Evolutionary conservation across 2,113 vertebrate genomes (phyloP), one percentile per base, ranked within the genome.

Genomic region (Odontophorus gujanensis): DNA sequence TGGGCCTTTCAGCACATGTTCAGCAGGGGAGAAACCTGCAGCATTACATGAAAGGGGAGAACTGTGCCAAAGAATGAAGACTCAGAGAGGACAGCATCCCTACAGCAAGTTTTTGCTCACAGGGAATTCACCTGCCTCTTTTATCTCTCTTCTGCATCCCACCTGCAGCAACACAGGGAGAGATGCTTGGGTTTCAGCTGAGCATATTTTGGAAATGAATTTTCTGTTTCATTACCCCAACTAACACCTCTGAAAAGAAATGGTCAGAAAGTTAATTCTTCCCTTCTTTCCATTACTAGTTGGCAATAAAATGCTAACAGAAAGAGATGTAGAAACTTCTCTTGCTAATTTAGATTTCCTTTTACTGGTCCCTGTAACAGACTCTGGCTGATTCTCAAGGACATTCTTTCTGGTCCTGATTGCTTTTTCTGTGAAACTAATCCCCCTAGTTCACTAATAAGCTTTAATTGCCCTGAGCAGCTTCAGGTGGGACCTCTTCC

Each of bases 151-250:
- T 51, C 62, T 45, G 47, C 38, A 25, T 24, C 34, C 11, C 32
- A 84, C 66, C 13, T 5, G 2, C 63, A 89, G 5, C 30, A 11
- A 77, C 48, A 36, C 67, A 90, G 59, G 78, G 50, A 77, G 80
- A 89, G 67, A 87, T 22, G 43, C 38, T 95, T 71, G 68, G 47
- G 82, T 94, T 95, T 93, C 83, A 81, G 73, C 62, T 94, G 89
- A 79, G 83, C 76, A 40, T 94, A 78, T 66, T 57, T 76, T 82
- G 68, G 80, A 95, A 96, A 96, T 9, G 5, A 81, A 88, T 96
- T 90, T 94, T 93, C 91, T 95, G 34, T 94, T 95, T 87, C 93
- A 93, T 94, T 94, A 93, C 61, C 51, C 72, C 57, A 77, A 65
- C 87, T 67, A 86, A 34, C 74, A 73, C 61, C 75, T 94, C 87